A percentile compares a stretch with the other conserved stretches of the same genome.
Conservation (phyloP, 2,113 vertebrate species). For the Perognathus longimembris region DNA sequence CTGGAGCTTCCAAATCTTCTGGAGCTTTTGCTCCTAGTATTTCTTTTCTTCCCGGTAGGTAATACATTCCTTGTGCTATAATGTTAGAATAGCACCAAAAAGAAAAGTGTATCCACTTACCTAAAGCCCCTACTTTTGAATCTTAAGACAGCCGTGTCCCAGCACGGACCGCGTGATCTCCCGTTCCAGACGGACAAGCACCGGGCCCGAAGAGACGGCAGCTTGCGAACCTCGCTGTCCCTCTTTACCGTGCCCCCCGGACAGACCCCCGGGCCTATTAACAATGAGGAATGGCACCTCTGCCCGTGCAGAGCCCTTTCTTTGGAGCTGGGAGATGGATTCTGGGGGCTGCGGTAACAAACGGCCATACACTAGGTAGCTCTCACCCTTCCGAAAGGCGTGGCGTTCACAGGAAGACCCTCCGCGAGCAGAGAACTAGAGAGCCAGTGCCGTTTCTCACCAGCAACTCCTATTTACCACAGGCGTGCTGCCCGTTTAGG, state of each 20-base stretch:
- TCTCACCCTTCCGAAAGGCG: neutral
- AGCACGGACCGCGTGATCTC: neutral
- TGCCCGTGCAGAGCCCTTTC: neutral
- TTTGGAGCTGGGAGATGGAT: neutral
- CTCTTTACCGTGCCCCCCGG: neutral
- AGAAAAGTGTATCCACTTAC: constrained; percentile 32
- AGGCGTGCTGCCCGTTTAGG: too few species aligned
- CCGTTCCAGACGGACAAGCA: neutral
- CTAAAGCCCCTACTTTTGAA: neutral
- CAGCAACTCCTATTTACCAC: accelerated
- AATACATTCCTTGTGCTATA: constrained; percentile 9
- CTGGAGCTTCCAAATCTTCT: neutral
- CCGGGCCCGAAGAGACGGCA: neutral
- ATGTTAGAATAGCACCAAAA: neutral
- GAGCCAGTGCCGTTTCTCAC: accelerated
- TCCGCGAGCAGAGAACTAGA: neutral
- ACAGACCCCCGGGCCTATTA: neutral
- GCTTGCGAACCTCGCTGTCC: neutral
- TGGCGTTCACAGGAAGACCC: neutral
- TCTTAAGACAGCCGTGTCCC: neutral
- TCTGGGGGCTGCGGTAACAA: neutral
- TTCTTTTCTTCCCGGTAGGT: constrained; percentile 17
- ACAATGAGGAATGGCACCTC: neutral
- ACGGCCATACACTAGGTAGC: neutral
- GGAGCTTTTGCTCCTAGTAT: neutral